These are phyloP conservation scores for Calypte anna DNA, from an alignment of 2,113 vertebrate genomes.

Conservation along the genomic window DNA sequence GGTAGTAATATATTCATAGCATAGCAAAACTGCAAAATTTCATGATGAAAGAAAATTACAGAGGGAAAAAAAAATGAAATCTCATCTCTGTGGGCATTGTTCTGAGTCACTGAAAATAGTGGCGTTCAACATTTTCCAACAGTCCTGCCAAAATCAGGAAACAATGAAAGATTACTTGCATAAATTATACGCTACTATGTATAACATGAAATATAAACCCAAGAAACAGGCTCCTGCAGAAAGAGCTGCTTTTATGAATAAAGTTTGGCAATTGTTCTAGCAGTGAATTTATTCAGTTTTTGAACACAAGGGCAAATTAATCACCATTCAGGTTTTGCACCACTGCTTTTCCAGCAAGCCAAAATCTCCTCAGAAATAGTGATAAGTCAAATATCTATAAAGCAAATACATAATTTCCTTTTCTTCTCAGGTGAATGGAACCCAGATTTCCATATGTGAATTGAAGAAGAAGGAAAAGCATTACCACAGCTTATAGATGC, in stretches of 20 bases:
- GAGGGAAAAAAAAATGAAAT: background rate
- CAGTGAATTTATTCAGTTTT: background rate
- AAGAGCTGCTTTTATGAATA: background rate
- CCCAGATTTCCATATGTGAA: background rate
- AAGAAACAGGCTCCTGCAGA: background rate
- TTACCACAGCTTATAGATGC: background rate
- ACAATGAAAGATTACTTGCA: conserved; percentile 16
- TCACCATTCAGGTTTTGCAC: background rate
- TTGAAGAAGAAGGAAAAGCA: background rate
- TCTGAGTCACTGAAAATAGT: background rate
- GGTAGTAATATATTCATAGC: background rate
- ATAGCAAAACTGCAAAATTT: background rate
- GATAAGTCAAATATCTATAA: background rate
- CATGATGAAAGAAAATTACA: background rate
- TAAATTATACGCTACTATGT: background rate
- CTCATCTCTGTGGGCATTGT: background rate
- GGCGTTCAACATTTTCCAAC: conserved; percentile 9
- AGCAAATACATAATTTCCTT: background rate
- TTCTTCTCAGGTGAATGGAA: background rate
- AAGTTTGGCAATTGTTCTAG: background rate
- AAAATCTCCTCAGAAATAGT: background rate
- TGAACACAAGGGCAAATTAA: background rate
- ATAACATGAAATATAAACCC: background rate
- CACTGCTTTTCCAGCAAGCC: background rate
- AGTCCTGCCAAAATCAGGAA: conserved; percentile 12